These are phyloP conservation scores for Schizotus pectinicornis DNA, from an alignment of 2,888 invertebrate genomes.

Conservation along the genomic window DNA sequence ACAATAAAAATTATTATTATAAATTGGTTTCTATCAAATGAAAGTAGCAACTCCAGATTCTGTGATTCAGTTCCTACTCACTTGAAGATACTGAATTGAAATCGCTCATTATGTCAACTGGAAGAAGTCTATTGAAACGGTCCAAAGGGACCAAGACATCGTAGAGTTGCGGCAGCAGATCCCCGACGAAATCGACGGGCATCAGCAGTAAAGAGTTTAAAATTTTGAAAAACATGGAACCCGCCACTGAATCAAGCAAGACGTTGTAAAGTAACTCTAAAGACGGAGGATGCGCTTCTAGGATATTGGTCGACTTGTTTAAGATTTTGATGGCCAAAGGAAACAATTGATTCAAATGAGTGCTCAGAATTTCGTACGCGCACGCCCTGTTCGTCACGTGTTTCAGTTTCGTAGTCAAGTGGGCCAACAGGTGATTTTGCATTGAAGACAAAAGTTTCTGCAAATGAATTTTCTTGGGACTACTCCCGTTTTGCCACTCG, in stretches of 20 bases:
- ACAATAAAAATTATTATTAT: conserved; percentile 1
- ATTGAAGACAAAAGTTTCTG: conserved; percentile 63
- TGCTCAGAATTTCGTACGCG: conserved; percentile 12
- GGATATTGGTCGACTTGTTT: conserved; percentile 50
- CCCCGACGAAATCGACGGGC: conserved; percentile 56
- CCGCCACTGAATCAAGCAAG: conserved; percentile 63
- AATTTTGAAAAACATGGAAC: conserved; percentile 65
- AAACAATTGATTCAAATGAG: conserved; percentile 51
- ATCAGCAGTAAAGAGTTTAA: conserved; percentile 64
- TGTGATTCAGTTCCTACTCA: conserved; percentile 31
- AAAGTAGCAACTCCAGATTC: no score
- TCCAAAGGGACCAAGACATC: conserved; percentile 57
- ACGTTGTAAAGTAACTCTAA: conserved; percentile 59
- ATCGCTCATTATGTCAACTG: conserved; percentile 52
- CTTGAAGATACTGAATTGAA: conserved; percentile 45
- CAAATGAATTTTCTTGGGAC: conserved; percentile 55
- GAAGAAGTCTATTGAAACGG: conserved; percentile 55
- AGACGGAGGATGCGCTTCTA: conserved; percentile 52
- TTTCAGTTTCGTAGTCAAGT: conserved; percentile 50
- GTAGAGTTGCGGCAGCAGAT: conserved; percentile 54
- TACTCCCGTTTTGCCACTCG: conserved; percentile 50
- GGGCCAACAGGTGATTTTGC: conserved; percentile 66
- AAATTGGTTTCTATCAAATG: neutral
- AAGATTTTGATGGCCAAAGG: conserved; percentile 50
- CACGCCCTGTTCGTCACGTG: conserved; percentile 26